Base-by-base conservation (phyloP, 2,888 invertebrate genomes). In the Folsomia candida region DNA sequence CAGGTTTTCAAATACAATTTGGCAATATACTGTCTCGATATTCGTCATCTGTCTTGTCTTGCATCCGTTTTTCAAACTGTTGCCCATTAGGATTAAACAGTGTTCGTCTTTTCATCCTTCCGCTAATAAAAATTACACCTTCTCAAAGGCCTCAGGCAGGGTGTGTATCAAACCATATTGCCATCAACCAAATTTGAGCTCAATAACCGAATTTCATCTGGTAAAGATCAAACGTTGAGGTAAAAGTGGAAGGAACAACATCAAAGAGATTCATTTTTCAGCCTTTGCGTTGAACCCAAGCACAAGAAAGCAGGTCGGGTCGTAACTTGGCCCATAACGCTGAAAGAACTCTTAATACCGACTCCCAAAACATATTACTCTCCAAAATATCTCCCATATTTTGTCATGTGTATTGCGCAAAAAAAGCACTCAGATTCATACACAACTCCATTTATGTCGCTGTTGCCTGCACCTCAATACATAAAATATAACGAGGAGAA, bases 211-310 rank as follows among this genome's bases (percentile, higher is more conserved):
- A 37, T 54, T 22, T 54, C 22, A 54, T 54, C 20, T 54, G 20
- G 6, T 14, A 54, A 54, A 54, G 54, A 54, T 54, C 54, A 54
- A 54, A 54, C 54, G 54, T n/a, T n/a, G n/a, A n/a, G n/a, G n/a
- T 54, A 54, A 54, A 54, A 20, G 4, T 14, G 37, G 22, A 54
- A 14, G 54, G 54, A 54, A 54, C 20, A 22, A 54, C 11, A 54
- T 54, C 54, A 54, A 54, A 54, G 54, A 54, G n/a, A 54, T 22
- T 54, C 54, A 54, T 54, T 54, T 20, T 54, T 14, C 54, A 54
- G 20, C 4, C 18, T 47, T n/a, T n/a, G n/a, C n/a, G n/a, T n/a
- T n/a, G n/a, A 37, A 37, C 37, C 37, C 37, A 37, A 37, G 4
- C 37, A 37, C 37, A 37, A 9, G 37, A 4, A 37, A 4, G 14